Base-by-base conservation (phyloP, 2,797 vertebrate species). In the Rhadinocentrus ornatus region DNA sequence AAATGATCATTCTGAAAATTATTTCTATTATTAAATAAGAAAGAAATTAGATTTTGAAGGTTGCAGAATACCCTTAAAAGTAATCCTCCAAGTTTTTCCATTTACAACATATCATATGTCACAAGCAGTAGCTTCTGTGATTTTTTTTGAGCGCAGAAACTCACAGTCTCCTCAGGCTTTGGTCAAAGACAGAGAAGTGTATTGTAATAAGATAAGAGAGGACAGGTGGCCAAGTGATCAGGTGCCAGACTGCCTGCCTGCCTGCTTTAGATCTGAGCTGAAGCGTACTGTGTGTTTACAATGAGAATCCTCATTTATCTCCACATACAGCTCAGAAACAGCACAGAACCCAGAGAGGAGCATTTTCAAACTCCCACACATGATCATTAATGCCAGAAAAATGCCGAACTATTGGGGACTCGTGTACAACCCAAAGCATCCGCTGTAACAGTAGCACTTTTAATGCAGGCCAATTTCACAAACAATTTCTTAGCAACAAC, bases 151-250 rank as follows among this genome's bases (percentile, higher is more conserved):
- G 73, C 67, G 62, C 55, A 59, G 57, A 71, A 83, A 54, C 66
- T 77, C 9, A 31, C 39, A 63, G 62, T 69, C 37, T 74, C 73
- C 61, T 54, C 67, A 82, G 50, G 78, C 83, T 74, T 86, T 80
- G 77, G 73, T 68, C 67, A 66, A 56, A 85, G 80, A 92, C 88
- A 86, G 74, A 88, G 89, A 69, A 13, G 44, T 65, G 79, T 82
- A 89, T 87, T 90, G 89, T 93, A 91, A 93, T 86, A 78, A 91
- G 90, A 93, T 92, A 91, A 90, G 85, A 86, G 77, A 78, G 85
- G 89, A 88, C 93, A 94, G 92, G 91, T 93, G 92, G 91, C 86
- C 74, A 60, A 71, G 75, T 92, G 86, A 90, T 93, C 90, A 90
- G 90, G 79, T 89, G 89, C 89, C 87, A 88, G 82, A 73, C 85